Evolutionary conservation across 2,113 vertebrate species (phyloP), one percentile per base, ranked within the genome.

Genomic region (Typhlomys cinereus): DNA sequence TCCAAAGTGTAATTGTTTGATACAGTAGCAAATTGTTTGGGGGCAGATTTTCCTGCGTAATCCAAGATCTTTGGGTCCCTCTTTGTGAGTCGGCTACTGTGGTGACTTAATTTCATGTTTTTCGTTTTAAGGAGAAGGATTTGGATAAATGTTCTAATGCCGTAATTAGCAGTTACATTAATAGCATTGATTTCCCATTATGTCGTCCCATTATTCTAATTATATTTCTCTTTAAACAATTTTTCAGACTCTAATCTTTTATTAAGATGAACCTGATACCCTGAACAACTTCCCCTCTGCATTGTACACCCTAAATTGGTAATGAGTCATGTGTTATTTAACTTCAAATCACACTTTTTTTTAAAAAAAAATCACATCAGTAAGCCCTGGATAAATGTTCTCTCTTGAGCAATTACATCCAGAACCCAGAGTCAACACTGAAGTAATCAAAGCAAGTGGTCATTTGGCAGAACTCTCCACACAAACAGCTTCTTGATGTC

Each of bases 161-260:
- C 81, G 80, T 95, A 97, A 96, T 97, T 96, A 97, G 95, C 95
- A 96, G 92, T 96, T 96, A 95, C 94, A 96, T 95, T 96, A 97
- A 96, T 89, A 96, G 92, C 92, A 94, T 95, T 96, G 96, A 96
- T 96, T 97, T 96, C 91, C 84, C 87, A 97, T 96, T 95, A 96
- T 91, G 92, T 52, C 89, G 91, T 73, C 96, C 94, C 93, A 96
- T 96, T 96, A 96, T 95, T 94, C 81, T 96, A 97, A 97, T 96
- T 96, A 96, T 93, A 94, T 96, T 94, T 96, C 96, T 88, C 94
- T 96, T 97, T 96, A 93, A 96, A 96, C 91, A 96, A 94, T 92
- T 96, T 96, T 96, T 95, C 73, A 89, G 81, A 92, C 84, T 85
- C 59, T 87, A 96, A 95, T 96, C 92, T 96, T 93, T 81, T 93